Evolutionary conservation across 2,888 invertebrate genomes (phyloP).

Genomic region (Pseudoips prasinana): DNA sequence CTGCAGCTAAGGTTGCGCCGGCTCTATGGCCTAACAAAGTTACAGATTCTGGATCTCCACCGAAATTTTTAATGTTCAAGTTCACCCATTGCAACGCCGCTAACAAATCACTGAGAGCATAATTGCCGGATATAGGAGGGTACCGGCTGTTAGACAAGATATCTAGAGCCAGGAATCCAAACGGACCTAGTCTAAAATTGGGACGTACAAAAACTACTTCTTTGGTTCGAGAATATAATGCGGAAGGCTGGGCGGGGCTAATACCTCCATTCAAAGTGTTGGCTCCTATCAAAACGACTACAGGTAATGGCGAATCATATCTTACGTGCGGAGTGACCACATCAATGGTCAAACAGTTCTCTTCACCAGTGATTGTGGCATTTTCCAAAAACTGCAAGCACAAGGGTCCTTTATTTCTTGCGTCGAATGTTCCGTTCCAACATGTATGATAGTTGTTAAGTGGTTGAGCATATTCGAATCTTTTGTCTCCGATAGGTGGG

Average conservation of each 20-base stretch:
- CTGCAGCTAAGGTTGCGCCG: constrained; percentile 91
- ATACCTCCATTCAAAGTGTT: constrained; percentile 90
- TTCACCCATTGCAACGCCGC: constrained; percentile 90
- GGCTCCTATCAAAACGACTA: constrained; percentile 91
- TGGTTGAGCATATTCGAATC: constrained; percentile 87
- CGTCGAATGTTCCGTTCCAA: constrained; percentile 88
- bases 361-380: constrained; percentile 85
- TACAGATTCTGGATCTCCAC: constrained; percentile 89
- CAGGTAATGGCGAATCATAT: constrained; percentile 90
- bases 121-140: constrained; percentile 91
- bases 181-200: constrained; percentile 89
- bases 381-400: constrained; percentile 88
- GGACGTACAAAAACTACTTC: constrained; percentile 94
- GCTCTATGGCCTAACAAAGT: constrained; percentile 93
- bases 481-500: constrained; percentile 85
- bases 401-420: constrained; percentile 84
- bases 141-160: constrained; percentile 86
- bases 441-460: constrained; percentile 86
- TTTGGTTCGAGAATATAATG: constrained; percentile 87
- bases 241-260: constrained; percentile 88
- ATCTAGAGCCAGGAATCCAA: constrained; percentile 91
- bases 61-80: constrained; percentile 91
- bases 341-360: constrained; percentile 92
- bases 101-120: constrained; percentile 91
- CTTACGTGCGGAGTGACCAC: constrained; percentile 91